Conservation (phyloP, 1,140 invertebrate species). For the Habropoda laboriosa region DNA sequence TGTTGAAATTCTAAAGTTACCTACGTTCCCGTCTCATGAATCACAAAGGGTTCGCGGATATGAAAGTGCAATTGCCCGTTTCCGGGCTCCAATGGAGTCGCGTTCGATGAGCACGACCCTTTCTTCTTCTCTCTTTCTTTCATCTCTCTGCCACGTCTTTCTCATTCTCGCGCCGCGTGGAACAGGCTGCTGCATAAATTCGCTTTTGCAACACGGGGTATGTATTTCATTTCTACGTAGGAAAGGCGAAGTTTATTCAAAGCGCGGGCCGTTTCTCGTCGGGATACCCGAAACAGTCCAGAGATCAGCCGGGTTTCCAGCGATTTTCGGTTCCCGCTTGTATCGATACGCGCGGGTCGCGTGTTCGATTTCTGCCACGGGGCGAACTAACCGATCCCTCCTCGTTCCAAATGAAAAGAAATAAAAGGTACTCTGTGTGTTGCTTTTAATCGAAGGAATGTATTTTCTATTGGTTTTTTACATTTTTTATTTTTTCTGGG, state of each 20-base stretch:
- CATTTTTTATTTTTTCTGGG: no score
- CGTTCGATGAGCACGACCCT: constrained; percentile 29
- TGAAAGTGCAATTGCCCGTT: constrained; percentile 48
- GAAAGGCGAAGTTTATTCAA: constrained; percentile 19
- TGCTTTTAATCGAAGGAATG: background rate
- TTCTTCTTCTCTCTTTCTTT: background rate
- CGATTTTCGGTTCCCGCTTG: no score
- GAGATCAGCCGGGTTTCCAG: no score
- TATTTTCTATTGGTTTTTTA: background rate
- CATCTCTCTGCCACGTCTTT: no score
- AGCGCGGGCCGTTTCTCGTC: background rate
- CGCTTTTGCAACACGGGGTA: background rate
- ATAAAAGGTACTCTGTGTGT: no score
- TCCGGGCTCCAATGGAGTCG: background rate
- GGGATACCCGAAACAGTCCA: background rate
- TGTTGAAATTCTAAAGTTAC: constrained; percentile 50
- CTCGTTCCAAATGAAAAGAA: no score
- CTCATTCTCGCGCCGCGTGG: no score
- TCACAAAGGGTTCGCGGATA: constrained; percentile 46
- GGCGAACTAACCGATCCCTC: no score
- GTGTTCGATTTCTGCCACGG: no score
- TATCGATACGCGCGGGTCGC: no score
- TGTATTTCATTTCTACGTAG: constrained; percentile 19
- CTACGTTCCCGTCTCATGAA: constrained; percentile 31
- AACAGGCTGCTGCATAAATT: constrained; percentile 33